Evolutionary conservation across 2,888 invertebrate genomes (phyloP).

Genomic region (Trisateles emortualis): DNA sequence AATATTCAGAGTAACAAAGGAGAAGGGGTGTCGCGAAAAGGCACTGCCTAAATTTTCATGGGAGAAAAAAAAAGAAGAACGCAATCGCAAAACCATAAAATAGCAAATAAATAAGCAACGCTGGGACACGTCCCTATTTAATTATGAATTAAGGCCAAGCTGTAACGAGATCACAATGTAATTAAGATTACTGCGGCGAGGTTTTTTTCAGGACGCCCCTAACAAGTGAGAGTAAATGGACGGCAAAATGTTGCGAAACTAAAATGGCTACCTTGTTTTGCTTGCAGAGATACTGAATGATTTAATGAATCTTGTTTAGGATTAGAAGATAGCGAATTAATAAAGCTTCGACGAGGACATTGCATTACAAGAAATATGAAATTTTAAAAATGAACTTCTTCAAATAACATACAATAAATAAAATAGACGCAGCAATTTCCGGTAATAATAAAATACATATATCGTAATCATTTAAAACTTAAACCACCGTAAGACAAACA

Average conservation of each 20-base stretch:
- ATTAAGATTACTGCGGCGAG: conserved; percentile 84
- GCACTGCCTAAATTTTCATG: conserved; percentile 70
- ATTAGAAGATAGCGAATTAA: conserved; percentile 31
- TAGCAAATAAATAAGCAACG: conserved; percentile 81
- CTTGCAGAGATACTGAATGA: conserved; percentile 42
- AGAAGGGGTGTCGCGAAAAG: conserved; percentile 78
- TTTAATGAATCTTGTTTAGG: conserved; percentile 35
- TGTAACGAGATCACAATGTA: conserved; percentile 85
- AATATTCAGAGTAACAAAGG: conserved; percentile 81
- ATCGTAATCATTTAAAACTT: not conserved
- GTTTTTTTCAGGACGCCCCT: conserved; percentile 71
- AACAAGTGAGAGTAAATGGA: conserved; percentile 76
- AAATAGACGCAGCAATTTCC: not conserved
- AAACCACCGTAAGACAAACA: not conserved
- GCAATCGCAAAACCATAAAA: conserved; percentile 81
- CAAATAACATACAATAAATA: not conserved
- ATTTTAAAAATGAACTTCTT: not conserved
- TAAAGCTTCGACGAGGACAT: conserved; percentile 14
- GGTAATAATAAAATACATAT: not conserved
- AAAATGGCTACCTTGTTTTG: conserved; percentile 61
- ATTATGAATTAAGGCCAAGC: conserved; percentile 84
- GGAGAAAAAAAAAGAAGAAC: conserved; percentile 61
- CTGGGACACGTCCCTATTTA: conserved; percentile 83
- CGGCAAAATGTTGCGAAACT: conserved; percentile 67
- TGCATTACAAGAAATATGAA: not conserved